Evolutionary conservation across 2,888 invertebrate species (phyloP).

Genomic region (Brenthis ino): DNA sequence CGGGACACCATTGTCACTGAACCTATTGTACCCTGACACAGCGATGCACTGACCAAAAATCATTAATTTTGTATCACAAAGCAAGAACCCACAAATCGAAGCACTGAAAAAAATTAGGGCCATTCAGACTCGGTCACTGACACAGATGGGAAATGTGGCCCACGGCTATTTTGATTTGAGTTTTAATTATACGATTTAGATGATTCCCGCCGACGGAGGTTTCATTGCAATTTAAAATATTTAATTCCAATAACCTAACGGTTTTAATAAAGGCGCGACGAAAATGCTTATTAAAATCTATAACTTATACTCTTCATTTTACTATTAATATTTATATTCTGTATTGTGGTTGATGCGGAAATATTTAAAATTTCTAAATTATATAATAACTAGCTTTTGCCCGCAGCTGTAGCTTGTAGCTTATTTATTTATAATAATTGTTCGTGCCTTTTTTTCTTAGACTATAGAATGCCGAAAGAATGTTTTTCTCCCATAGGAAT

Average conservation of each 20-base stretch:
- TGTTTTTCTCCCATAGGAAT: too few relatives aligned
- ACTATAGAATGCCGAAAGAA: too few relatives aligned
- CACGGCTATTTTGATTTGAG: conserved; percentile 62
- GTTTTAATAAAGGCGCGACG: conserved; percentile 13
- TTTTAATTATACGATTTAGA: conserved; percentile 67
- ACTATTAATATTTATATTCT: conserved; percentile 15
- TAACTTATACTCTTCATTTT: conserved; percentile 13
- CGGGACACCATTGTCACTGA: conserved; percentile 79
- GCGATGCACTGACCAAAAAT: conserved; percentile 78
- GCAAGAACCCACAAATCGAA: conserved; percentile 81
- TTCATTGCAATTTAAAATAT: conserved; percentile 20
- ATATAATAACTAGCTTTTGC: not conserved
- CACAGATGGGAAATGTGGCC: conserved; percentile 58
- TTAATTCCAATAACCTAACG: conserved; percentile 14
- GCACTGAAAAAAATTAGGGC: conserved; percentile 71
- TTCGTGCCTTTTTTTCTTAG: too few relatives aligned
- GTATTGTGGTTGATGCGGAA: conserved; percentile 8
- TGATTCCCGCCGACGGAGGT: conserved; percentile 27
- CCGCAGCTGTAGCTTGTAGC: not conserved
- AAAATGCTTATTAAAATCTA: conserved; percentile 21
- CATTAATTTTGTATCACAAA: conserved; percentile 82
- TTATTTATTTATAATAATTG: too few relatives aligned
- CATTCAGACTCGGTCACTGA: conserved; percentile 76
- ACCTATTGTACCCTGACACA: conserved; percentile 68
- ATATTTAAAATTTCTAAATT: not conserved